These are phyloP conservation scores for Ochropacha duplaris DNA, from an alignment of 2,888 invertebrate genomes.

Conservation along the genomic window DNA sequence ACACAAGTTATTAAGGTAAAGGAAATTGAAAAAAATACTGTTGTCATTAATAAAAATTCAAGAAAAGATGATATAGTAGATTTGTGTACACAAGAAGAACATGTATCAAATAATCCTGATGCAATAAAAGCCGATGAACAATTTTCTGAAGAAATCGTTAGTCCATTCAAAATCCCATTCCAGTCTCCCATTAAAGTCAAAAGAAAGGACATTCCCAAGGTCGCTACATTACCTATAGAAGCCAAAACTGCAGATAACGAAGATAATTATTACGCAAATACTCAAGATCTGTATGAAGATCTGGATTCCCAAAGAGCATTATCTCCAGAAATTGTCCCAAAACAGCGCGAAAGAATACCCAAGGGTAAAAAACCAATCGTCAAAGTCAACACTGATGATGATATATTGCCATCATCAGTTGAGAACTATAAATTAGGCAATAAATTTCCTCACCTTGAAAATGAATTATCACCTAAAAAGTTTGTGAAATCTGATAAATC, in stretches of 20 bases:
- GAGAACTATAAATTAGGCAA: slow-evolving; percentile 34
- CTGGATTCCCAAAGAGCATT: slow-evolving; percentile 56
- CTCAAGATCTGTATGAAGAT: slow-evolving; percentile 67
- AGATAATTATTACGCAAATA: slow-evolving; percentile 60
- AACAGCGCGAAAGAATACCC: not conserved
- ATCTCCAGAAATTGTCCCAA: slow-evolving; percentile 18
- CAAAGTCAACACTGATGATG: slow-evolving; percentile 22
- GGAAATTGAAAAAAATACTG: slow-evolving; percentile 9
- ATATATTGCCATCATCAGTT: slow-evolving; percentile 40
- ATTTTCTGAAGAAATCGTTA: slow-evolving; percentile 35
- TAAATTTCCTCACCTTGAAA: slow-evolving; percentile 29
- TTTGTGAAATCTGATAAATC: slow-evolving; percentile 14
- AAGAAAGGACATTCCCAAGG: slow-evolving; percentile 43
- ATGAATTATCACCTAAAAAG: slow-evolving; percentile 26
- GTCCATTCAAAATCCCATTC: slow-evolving; percentile 65
- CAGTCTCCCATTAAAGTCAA: slow-evolving; percentile 49
- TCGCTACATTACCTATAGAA: slow-evolving; percentile 15
- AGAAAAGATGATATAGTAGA: slow-evolving; percentile 40
- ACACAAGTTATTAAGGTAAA: slow-evolving; percentile 36
- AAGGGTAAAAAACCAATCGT: slow-evolving; percentile 5
- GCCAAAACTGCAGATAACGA: slow-evolving; percentile 22
- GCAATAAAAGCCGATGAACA: slow-evolving; percentile 6
- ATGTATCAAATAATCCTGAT: slow-evolving; percentile 16
- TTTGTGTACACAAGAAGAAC: slow-evolving; percentile 50
- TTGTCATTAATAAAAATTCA: slow-evolving; percentile 13